A percentile compares a stretch with the other conserved stretches of the same genome.
Conservation (phyloP, 2,888 invertebrate genomes). For the Orthonevra nobilis region DNA sequence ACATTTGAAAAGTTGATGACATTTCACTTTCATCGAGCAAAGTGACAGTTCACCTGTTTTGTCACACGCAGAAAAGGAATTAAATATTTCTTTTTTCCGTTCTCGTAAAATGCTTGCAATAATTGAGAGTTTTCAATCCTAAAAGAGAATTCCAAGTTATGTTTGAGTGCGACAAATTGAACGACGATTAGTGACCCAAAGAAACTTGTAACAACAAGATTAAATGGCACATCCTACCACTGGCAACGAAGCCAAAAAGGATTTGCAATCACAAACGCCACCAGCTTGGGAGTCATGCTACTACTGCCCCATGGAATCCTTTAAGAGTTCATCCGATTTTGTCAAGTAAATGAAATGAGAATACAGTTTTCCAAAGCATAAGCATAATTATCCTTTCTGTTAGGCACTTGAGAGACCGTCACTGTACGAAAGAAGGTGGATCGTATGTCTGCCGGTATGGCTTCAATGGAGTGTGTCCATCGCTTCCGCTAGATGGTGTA, state of each 20-base stretch:
- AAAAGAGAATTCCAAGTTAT: too few relatives aligned
- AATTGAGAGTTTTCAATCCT: constrained; percentile 17
- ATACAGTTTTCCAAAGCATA: too few relatives aligned
- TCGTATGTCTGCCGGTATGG: constrained; percentile 94
- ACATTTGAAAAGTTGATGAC: constrained; percentile 53
- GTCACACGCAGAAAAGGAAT: constrained; percentile 51
- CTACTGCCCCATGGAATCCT: constrained; percentile 83
- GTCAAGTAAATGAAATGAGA: constrained; percentile 81
- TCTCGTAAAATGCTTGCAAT: constrained; percentile 31
- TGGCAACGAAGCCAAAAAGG: constrained; percentile 53
- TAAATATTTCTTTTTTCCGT: constrained; percentile 43
- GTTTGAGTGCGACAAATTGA: constrained; percentile 28
- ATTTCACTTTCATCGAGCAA: constrained; percentile 48
- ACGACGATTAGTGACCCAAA: neutral
- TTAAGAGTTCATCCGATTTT: constrained; percentile 83
- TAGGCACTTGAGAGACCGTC: constrained; percentile 89
- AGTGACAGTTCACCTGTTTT: constrained; percentile 54
- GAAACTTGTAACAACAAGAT: constrained; percentile 5
- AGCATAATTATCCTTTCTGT: too few relatives aligned
- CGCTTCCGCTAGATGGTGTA: constrained; percentile 93
- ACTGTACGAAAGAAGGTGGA: constrained; percentile 92
- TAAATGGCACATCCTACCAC: constrained; percentile 51
- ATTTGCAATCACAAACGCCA: constrained; percentile 47
- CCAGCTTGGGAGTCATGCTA: constrained; percentile 83
- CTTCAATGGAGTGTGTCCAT: constrained; percentile 91